Evolutionary conservation across 2,888 invertebrate genomes (phyloP).

Genomic region (Neuroscelio doddi): DNA sequence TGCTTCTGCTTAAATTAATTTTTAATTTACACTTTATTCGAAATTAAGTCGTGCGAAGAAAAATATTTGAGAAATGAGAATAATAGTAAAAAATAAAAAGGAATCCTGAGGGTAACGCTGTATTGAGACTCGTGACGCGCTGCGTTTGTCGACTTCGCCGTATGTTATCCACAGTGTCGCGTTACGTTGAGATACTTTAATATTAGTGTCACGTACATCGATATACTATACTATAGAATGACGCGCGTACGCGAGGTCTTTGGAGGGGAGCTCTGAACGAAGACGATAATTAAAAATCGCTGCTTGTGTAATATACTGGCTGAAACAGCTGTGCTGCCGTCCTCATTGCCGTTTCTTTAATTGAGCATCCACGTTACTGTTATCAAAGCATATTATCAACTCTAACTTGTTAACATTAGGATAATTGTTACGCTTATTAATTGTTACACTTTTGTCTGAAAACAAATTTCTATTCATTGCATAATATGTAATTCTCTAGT

Average conservation of each 20-base stretch:
- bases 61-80: not conserved
- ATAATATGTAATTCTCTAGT: too few species aligned
- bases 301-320: constrained; percentile 4
- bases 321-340: constrained; percentile 5
- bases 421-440: too few species aligned
- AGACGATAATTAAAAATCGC: constrained; percentile 9
- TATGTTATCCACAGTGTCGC: not conserved
- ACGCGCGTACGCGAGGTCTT: not conserved
- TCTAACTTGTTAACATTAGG: not conserved
- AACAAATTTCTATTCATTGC: too few species aligned
- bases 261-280: not conserved
- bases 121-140: not conserved
- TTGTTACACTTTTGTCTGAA: too few species aligned
- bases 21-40: not conserved
- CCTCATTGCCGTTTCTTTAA: not conserved
- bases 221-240: not conserved
- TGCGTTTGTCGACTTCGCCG: not conserved
- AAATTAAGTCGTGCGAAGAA: too few species aligned
- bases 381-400: not conserved
- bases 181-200: not conserved
- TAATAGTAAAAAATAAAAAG: not conserved
- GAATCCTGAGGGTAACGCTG: not conserved
- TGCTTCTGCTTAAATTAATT: not conserved
- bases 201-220: constrained; percentile 3
- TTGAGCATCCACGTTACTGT: not conserved